A percentile compares a stretch with the other conserved stretches of the same genome.
Evolutionary conservation across 2,113 vertebrate species (phyloP).

Genomic region (Pionites leucogaster): DNA sequence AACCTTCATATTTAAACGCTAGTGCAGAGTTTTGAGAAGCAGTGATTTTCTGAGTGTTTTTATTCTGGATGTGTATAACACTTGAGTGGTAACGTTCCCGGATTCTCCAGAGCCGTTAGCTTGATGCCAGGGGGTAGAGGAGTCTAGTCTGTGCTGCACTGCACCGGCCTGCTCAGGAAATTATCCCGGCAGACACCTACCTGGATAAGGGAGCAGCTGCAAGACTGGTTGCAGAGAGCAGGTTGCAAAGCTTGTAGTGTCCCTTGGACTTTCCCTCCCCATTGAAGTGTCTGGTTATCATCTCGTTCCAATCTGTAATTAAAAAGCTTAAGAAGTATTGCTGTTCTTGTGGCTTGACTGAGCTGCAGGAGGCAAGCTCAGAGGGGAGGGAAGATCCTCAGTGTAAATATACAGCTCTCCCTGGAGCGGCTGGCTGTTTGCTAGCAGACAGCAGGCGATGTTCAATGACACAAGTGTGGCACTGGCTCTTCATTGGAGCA

Average conservation of each 20-base stretch:
- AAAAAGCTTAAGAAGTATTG: neutral
- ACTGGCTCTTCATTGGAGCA: neutral
- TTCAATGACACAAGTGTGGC: neutral
- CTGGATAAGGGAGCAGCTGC: neutral
- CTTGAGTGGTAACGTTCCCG: neutral
- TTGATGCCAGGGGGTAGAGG: neutral
- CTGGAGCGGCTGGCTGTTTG: neutral
- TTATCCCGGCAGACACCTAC: neutral
- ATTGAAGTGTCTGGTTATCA: neutral
- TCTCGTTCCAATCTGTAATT: neutral
- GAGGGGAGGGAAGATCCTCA: neutral
- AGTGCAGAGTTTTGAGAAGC: neutral
- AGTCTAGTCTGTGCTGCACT: neutral
- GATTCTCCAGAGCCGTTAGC: neutral
- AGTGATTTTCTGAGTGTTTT: neutral
- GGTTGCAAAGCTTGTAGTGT: neutral
- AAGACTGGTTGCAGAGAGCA: neutral
- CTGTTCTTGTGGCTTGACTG: neutral
- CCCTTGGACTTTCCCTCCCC: neutral
- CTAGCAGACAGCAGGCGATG: fast-evolving
- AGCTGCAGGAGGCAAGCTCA: neutral
- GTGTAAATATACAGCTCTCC: neutral
- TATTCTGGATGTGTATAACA: neutral
- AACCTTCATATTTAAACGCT: conserved; percentile 28
- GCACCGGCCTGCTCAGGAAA: neutral